Percentiles rank a stretch among this genome's conserved stretches.
Conservation (phyloP, 2,888 invertebrate genomes). For the Ganaspis brasiliensis region DNA sequence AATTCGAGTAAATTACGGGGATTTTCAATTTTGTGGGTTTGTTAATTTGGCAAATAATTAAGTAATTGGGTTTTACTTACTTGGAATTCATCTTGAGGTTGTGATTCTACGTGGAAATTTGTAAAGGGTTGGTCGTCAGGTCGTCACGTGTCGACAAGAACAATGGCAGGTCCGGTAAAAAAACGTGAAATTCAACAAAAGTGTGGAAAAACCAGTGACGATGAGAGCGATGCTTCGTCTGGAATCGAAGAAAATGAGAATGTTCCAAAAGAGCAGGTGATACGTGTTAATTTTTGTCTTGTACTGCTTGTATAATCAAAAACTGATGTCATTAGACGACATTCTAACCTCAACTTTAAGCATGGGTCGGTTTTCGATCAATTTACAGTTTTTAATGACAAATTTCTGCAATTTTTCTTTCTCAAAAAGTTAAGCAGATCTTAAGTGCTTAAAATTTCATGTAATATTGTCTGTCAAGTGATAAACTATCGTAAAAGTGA, state of each 20-base stretch:
- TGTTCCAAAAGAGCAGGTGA: slow-evolving; percentile 66
- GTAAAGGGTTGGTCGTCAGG: slow-evolving; percentile 10
- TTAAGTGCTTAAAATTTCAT: not conserved
- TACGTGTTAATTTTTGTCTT: not conserved
- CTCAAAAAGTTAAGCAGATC: not conserved
- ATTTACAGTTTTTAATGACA: not conserved
- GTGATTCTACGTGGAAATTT: slow-evolving; percentile 1
- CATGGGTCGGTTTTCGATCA: not conserved
- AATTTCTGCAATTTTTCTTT: not conserved
- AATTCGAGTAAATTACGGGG: not conserved
- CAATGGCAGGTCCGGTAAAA: slow-evolving; percentile 77
- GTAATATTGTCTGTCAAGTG: not conserved
- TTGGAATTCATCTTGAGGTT: not conserved
- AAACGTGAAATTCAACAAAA: slow-evolving; percentile 72
- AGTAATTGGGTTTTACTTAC: not conserved
- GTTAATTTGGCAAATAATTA: not conserved
- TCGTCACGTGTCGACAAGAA: slow-evolving; percentile 59
- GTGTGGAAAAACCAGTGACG: slow-evolving; percentile 60
- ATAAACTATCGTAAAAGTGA: not conserved
- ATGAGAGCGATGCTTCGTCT: slow-evolving; percentile 68
- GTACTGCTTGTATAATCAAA: no score
- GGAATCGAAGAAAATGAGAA: slow-evolving; percentile 69
- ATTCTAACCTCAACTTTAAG: slow-evolving; percentile 30
- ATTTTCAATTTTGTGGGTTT: not conserved
- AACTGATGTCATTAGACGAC: not conserved